Evolutionary conservation across 92 coral and sea anemone species (phyloP).

Genomic region (Epizoanthus scotinus): DNA sequence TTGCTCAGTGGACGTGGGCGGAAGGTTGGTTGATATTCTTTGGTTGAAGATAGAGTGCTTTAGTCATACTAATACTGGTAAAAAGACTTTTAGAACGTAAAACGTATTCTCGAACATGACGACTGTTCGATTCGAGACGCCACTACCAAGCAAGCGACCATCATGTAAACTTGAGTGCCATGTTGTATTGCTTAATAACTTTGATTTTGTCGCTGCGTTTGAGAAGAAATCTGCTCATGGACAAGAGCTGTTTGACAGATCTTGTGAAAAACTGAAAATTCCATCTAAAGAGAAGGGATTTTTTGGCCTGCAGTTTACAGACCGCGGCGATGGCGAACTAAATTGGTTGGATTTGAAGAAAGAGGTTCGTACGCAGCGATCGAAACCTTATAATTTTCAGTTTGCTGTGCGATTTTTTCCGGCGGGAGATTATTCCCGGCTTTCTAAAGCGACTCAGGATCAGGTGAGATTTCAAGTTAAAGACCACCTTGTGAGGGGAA

Average conservation of each 20-base stretch:
- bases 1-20: neutral
- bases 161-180: slow-evolving; percentile 70
- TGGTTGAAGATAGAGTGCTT: neutral
- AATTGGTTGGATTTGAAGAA: slow-evolving; percentile 75
- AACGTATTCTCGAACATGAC: neutral
- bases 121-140: slow-evolving; percentile 35
- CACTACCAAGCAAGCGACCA: slow-evolving; percentile 35
- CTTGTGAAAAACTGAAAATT: slow-evolving; percentile 62
- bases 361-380: slow-evolving; percentile 74
- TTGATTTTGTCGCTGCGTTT: slow-evolving; percentile 58
- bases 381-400: slow-evolving; percentile 89
- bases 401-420: slow-evolving; percentile 89
- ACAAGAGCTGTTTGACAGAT: slow-evolving; percentile 62
- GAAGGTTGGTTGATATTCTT: neutral
- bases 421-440: slow-evolving; percentile 44
- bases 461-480: slow-evolving; percentile 85
- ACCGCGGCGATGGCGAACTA: slow-evolving; percentile 85
- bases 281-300: slow-evolving; percentile 51
- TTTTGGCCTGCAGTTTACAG: slow-evolving; percentile 88
- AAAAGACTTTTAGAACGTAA: neutral
- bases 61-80: neutral
- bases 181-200: slow-evolving; percentile 78
- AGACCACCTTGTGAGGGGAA: slow-evolving; percentile 81
- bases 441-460: slow-evolving; percentile 62
- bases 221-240: slow-evolving; percentile 81